These are phyloP conservation scores for Torymus tubicola DNA, from an alignment of 2,888 invertebrate species.

Conservation along the genomic window DNA sequence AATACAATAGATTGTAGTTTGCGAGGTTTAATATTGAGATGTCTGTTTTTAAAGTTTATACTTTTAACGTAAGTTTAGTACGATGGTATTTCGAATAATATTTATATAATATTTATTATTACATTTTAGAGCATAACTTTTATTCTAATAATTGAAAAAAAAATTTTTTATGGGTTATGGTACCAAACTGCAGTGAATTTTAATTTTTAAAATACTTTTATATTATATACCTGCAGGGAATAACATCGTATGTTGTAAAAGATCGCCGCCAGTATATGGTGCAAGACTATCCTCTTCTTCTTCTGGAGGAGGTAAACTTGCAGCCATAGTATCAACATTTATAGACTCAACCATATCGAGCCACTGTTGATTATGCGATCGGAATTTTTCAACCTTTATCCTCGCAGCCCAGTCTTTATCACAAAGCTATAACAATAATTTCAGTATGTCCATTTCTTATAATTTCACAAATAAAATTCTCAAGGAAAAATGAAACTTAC, in stretches of 20 bases:
- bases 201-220: no score
- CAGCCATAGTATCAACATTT: constrained; percentile 77
- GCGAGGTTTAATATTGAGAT: no score
- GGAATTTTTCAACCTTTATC: constrained; percentile 95
- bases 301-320: constrained; percentile 67
- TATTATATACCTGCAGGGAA: constrained; percentile 74
- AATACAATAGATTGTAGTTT: no score
- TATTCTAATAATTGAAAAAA: no score
- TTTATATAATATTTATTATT: constrained; percentile 15
- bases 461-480: not conserved
- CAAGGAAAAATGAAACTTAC: constrained; percentile 77
- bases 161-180: no score
- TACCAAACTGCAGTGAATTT: no score
- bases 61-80: no score
- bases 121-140: constrained; percentile 2
- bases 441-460: constrained; percentile 1
- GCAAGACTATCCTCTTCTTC: constrained; percentile 82
- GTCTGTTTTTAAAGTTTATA: no score
- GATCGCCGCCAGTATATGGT: constrained; percentile 86
- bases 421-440: constrained; percentile 79
- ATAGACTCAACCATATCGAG: constrained; percentile 94
- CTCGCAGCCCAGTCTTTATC: constrained; percentile 95
- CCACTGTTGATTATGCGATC: constrained; percentile 99
- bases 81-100: not conserved
- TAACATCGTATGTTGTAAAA: constrained; percentile 80